Evolutionary conservation across 1,140 invertebrate species (phyloP).

Genomic region (Rhopalosiphum padi): DNA sequence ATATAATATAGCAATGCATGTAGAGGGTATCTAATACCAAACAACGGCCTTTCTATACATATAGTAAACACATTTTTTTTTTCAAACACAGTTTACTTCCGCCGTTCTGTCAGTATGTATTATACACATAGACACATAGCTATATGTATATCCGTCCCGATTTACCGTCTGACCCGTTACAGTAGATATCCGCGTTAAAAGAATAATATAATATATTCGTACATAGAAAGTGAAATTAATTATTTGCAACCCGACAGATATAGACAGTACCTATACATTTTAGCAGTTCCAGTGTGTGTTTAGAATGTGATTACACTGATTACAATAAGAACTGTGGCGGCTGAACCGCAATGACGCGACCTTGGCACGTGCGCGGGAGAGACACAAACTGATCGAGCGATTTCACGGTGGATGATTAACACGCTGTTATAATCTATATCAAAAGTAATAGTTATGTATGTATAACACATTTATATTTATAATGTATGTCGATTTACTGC

Average conservation of each 20-base stretch:
- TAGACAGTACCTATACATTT: neutral
- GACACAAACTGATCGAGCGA: neutral
- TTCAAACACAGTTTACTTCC: neutral
- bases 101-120: neutral
- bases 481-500: neutral
- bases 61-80: neutral
- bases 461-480: neutral
- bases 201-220: conserved; percentile 6
- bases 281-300: neutral
- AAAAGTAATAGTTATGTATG: neutral
- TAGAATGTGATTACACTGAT: conserved; percentile 22
- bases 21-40: neutral
- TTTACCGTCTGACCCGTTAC: neutral
- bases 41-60: neutral
- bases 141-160: neutral
- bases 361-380: conserved; percentile 8
- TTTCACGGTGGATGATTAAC: neutral
- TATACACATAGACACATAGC: neutral
- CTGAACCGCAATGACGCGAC: neutral
- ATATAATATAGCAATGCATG: neutral
- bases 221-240: conserved; percentile 23
- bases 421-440: neutral
- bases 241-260: neutral
- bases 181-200: neutral
- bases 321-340: neutral